Evolutionary conservation across 2,797 vertebrate genomes (phyloP), one percentile per base, ranked within the genome.

Genomic region (Bufotes viridis): DNA sequence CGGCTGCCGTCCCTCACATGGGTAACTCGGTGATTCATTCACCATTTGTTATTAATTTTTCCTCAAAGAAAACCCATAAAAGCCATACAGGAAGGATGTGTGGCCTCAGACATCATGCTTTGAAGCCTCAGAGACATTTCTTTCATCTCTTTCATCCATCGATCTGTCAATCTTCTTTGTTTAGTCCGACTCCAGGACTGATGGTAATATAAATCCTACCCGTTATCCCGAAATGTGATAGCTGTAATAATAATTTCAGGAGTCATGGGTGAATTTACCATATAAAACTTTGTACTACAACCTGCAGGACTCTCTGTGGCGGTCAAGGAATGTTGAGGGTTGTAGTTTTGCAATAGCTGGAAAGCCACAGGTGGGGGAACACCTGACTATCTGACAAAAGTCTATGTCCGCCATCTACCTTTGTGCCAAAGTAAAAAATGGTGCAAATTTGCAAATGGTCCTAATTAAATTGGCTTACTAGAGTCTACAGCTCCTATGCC

Each of bases 31-130:
- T 76, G 74, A 76, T n/a, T 76, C 24, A 76, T 76, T n/a, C 22
- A 22, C 74, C 74, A 76, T 76, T 76, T 76, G 42, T n/a, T 76
- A 76, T 76, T 76, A 20, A 76, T 76, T 76, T 42, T 53, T 76
- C 42, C 74, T 76, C 42, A n/a, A 42, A 76, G 42, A 76, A n/a
- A 51, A n/a, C 42, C 22, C 20, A 76, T 76, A 51, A 51, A 53
- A 53, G 74, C 74, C 29, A 14, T 14, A 53, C 74, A 76, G 42
- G 74, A 53, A 76, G 74, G 74, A 76, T 7, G 34, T 14, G 42
- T 49, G 70, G 34, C 70, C n/a, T 20, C 26, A 22, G 9, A 49
- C 10, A 74, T 53, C 11, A 7, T 0, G 74, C 74, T 51, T 76
- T 76, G 74, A 76, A 76, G 74, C 49, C 49, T 76, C 49, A n/a